phyloP scores from a whole-genome alignment of 2,113 vertebrate genomes.

The Phrynocephalus versicolor region DNA sequence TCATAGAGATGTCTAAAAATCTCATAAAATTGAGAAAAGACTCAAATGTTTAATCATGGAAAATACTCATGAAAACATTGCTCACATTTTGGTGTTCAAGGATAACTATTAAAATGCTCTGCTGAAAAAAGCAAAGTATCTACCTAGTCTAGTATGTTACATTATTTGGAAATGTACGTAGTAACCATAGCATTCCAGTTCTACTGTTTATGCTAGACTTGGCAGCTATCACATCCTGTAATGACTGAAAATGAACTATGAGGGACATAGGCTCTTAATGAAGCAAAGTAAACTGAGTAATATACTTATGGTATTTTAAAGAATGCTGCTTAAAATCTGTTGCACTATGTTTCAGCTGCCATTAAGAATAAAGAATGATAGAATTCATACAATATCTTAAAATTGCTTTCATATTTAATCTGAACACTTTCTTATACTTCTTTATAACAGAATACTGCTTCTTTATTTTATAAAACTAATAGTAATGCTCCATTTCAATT shows the following conservation, averaged over 20 bases:
- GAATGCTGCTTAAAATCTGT: constrained; percentile 3
- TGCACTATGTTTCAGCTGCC: neutral
- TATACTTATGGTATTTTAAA: neutral
- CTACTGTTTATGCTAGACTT: neutral
- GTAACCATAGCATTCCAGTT: neutral
- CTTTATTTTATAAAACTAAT: constrained; percentile 24
- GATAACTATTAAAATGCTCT: neutral
- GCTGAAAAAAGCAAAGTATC: neutral
- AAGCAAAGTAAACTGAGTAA: neutral
- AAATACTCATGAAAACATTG: neutral
- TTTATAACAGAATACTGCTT: constrained; percentile 44
- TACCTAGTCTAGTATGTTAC: neutral
- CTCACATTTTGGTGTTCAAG: neutral
- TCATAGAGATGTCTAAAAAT: neutral
- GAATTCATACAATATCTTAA: neutral
- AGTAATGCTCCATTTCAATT: constrained; percentile 9
- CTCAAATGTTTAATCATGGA: neutral
- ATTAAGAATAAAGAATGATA: neutral
- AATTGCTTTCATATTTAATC: neutral
- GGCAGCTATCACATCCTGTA: neutral
- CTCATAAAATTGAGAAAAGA: neutral
- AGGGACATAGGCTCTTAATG: neutral
- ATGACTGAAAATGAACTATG: neutral
- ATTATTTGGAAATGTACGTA: neutral
- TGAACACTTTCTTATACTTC: neutral